Base-by-base conservation (phyloP, 2,888 invertebrate genomes). In the Idaea dimidiata region DNA sequence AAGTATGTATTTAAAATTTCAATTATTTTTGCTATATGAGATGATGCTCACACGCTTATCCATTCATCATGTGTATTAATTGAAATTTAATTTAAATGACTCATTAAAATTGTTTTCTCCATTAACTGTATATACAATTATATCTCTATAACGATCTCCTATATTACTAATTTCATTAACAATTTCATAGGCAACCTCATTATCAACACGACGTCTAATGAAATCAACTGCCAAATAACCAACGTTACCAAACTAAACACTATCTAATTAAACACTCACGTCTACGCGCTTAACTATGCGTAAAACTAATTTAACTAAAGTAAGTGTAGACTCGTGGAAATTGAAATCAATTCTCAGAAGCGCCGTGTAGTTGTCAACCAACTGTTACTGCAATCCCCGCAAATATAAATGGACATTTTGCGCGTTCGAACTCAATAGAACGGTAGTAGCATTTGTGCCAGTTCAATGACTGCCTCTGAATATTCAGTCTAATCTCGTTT, bases 241-340 rank as follows among this genome's bases (percentile, higher is more conserved):
- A 14, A 43, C 43, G 43, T 43, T 43, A 43, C 43, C 43, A 43
- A 43, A 43, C 43, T 10, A 43, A 43, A 10, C 10, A 14, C 43
- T 43, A 43, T 8, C 5, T 14, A 43, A 43, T 43, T 43, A 43
- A 43, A 43, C 43, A 43, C 10, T 10, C 43, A 43, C 43, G 43
- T 43, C 43, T 43, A 10, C 43, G 43, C 14, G 43, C 14, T 43
- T 43, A 54, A 58, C 60, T 59, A 58, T 61, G 57, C 33, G 64
- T 67, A 62, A 70, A 72, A 72, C 67, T 67, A 72, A 69, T 70
- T 67, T 66, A 65, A 70, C 63, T 66, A 60, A 53, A 17, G 61
- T 54, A 53, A 54, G 63, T 58, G 59, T n/a, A 53, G 10, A 31
- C 58, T 58, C 60, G 53, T 58, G 70, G 65, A 68, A 68, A 67